Base-by-base conservation (phyloP, 2,113 vertebrate species). In the Microtus montanus region DNA sequence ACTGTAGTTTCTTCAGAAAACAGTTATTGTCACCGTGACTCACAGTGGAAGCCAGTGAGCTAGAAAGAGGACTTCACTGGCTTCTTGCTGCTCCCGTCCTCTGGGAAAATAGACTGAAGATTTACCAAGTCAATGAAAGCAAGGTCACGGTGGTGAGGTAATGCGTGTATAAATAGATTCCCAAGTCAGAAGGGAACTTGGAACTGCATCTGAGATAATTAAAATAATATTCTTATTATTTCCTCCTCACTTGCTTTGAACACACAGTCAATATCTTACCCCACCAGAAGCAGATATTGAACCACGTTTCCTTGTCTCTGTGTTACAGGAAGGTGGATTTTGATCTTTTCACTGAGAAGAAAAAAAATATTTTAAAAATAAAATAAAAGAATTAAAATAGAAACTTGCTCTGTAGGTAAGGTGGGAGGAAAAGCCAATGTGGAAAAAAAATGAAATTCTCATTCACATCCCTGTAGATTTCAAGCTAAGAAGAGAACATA, bases 71-170 rank as follows among this genome's bases (percentile, higher is more conserved):
- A 89, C 63, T 82, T 73, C 70, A 79, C 86, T 8, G 89, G 47
- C 22, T 92, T 95, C 92, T 91, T 95, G 87, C 78, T 95, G 78
- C 92, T 84, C 70, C 85, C 47, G 91, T 84, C 93, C n/a, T 96
- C 78, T 80, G 86, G 84, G 94, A 94, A 97, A 96, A 94, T 90
- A 97, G 96, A 93, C 86, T 78, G 71, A 68, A 92, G 87, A 92
- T 13, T 97, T 98, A 95, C 88, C 30, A n/a, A 89, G 68, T 96
- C 91, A 98, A 86, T 97, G 94, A 97, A 97, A 97, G 1, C 47
- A 96, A 87, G 66, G 74, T 97, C 94, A 96, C 68, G 54, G 30
- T 47, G 14, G 20, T 74, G 80, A 93, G 89, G 70, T 87, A 85
- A 74, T 38, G 19, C 0, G 0, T 54, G 22, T 95, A 49, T 88